A percentile compares a stretch with the other conserved stretches of the same genome.
Conservation (phyloP, 2,797 vertebrate species). For the Ctenopoma kingsleyae region DNA sequence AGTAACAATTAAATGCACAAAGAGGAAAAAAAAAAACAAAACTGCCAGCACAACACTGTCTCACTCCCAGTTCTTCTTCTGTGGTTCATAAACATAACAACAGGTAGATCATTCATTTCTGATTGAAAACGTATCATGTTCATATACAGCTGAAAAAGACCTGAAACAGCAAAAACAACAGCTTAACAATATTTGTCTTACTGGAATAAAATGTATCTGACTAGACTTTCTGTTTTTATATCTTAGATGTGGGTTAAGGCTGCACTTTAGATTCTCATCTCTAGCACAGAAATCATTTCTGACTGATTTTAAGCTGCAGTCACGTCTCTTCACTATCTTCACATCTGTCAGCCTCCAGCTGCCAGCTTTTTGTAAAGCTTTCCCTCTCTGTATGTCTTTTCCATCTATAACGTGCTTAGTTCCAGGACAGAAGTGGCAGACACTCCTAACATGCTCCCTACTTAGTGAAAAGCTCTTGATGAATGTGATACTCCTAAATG, state of each 20-base stretch:
- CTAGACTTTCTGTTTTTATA: not conserved
- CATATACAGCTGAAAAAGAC: no score
- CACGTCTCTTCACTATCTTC: conserved; percentile 24
- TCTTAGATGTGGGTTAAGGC: not conserved
- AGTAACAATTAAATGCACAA: no score
- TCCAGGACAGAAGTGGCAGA: conserved; percentile 24
- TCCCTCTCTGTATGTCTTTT: conserved; percentile 20
- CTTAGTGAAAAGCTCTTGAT: conserved; percentile 7
- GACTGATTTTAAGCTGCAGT: conserved; percentile 3
- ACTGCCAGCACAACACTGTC: no score
- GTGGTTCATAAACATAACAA: no score
- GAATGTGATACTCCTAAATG: conserved; percentile 7
- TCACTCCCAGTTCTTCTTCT: no score
- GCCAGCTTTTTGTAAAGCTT: conserved; percentile 23
- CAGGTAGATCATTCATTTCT: no score
- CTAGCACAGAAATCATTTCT: not conserved
- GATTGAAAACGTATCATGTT: no score
- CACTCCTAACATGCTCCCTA: conserved; percentile 4
- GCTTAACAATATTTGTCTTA: not conserved
- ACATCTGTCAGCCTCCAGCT: conserved; percentile 41
- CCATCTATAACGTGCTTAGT: conserved; percentile 35
- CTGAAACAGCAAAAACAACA: not conserved
- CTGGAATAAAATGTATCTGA: not conserved
- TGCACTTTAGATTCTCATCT: conserved; percentile 1
- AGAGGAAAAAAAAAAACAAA: no score